Conservation (phyloP, 2,797 vertebrate genomes). For the Adelosebastes latens region DNA sequence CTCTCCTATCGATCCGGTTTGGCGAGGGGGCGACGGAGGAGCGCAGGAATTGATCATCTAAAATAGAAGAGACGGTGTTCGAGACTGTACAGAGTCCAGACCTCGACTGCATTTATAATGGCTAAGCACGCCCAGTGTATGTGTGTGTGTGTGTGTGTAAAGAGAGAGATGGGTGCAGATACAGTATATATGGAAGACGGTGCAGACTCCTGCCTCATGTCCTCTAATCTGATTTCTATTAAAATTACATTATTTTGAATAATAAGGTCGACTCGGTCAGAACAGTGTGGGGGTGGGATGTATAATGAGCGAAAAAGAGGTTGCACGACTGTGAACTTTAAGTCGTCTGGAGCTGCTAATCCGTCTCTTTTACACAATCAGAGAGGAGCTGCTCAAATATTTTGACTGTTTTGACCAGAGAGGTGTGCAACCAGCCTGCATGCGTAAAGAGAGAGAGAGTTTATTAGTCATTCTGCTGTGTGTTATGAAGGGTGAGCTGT, state of each 20-base stretch:
- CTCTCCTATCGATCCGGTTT: constrained; percentile 85
- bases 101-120: constrained; percentile 75
- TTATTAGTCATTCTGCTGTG: constrained; percentile 56
- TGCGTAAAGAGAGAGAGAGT: not conserved
- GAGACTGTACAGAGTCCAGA: constrained; percentile 76
- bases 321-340: constrained; percentile 57
- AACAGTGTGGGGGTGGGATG: constrained; percentile 51
- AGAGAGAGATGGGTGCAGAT: constrained; percentile 21
- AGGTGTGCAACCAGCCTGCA: constrained; percentile 17
- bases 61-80: constrained; percentile 81
- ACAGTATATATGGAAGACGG: not conserved
- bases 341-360: constrained; percentile 43
- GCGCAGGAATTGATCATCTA: constrained; percentile 84
- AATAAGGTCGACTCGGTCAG: constrained; percentile 46
- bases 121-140: constrained; percentile 22
- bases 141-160: constrained; percentile 9
- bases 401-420: constrained; percentile 14
- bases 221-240: constrained; percentile 60
- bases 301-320: constrained; percentile 52
- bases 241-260: constrained; percentile 63
- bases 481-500: constrained; percentile 71
- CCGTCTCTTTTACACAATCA: constrained; percentile 20
- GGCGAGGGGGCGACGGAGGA: constrained; percentile 79
- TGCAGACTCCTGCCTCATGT: constrained; percentile 19
- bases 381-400: not conserved